Base-by-base conservation (phyloP, 2,888 invertebrate genomes). In the Lepidochitona cinerea region DNA sequence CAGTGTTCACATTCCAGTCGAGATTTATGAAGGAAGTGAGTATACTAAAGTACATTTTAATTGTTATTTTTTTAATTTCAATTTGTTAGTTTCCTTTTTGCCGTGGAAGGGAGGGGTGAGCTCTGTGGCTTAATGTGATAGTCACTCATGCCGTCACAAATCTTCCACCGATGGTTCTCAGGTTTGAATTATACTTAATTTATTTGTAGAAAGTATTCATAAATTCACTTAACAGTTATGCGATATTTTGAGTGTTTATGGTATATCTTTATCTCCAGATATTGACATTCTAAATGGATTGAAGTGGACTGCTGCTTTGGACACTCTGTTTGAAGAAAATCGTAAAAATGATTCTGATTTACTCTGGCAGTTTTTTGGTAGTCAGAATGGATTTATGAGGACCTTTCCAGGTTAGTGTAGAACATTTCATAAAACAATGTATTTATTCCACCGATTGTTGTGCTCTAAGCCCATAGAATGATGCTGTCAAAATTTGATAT, bases 301-400 rank as follows among this genome's bases (percentile, higher is more conserved):
- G 68, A 83, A 87, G 71, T 92, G 92, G 92, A 89, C 92, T 1
- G 80, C 85, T 12, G 81, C 78, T 2, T 81, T 92, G 65, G 92
- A 92, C 81, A 81, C 84, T 7, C 83, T 89, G 7, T 92, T 92
- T 80, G 83, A 80, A 66, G 81, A 84, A 70, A 92, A 92, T 81
- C 81, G 79, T 29, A 81, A 87, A 29, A 82, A 85, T 18, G 89
- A 92, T 82, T 85, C 87, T 0, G 84, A 88, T n/a, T 85, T 92
- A 3, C 78, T 90, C 67, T 92, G 92, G 92, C 92, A 92, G 83
- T 92, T 91, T 81, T 92, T 92, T 84, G 92, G 92, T 26, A 91
- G 91, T 72, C 90, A 91, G 75, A 85, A 88, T 37, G 91, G 92
- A 26, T 91, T 91, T 75, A 89, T 92, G 87, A 82, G 92, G 71